phyloP scores from a whole-genome alignment of 2,888 invertebrate species.

The Yponomeuta malinellus region DNA sequence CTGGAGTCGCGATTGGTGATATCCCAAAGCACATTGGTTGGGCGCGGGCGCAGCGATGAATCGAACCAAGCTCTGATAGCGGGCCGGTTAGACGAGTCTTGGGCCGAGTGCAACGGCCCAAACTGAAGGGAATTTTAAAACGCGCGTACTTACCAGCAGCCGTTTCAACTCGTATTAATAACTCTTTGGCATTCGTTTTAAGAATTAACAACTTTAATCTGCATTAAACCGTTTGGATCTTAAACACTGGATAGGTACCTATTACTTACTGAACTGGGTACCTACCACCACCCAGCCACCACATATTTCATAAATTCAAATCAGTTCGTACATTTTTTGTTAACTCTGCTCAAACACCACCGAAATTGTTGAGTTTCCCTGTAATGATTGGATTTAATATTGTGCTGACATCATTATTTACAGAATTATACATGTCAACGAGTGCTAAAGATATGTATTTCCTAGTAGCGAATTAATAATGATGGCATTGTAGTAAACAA shows the following conservation, averaged over 20 bases:
- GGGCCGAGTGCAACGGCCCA: slow-evolving; percentile 68
- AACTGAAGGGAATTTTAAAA: slow-evolving; percentile 71
- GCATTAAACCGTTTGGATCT: background rate
- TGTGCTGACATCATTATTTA: background rate
- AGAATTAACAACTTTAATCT: background rate
- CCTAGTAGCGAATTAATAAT: background rate
- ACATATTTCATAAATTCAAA: too few species aligned
- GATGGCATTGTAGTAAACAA: background rate
- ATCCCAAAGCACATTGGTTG: slow-evolving; percentile 47
- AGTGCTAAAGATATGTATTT: background rate
- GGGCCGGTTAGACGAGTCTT: slow-evolving; percentile 50
- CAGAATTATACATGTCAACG: too few species aligned
- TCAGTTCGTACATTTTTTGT: too few species aligned
- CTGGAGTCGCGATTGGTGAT: slow-evolving; percentile 62
- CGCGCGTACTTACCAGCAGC: slow-evolving; percentile 59
- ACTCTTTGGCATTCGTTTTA: background rate
- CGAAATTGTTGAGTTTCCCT: background rate
- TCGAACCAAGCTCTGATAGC: slow-evolving; percentile 68
- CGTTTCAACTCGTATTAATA: slow-evolving; percentile 29
- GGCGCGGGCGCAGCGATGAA: slow-evolving; percentile 46
- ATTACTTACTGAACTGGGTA: background rate
- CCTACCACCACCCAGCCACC: too few species aligned
- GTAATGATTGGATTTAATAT: background rate
- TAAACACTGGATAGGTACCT: background rate
- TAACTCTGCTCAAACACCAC: background rate